Conservation (phyloP, 2,888 invertebrate genomes). For the Stenodera caucasica region DNA sequence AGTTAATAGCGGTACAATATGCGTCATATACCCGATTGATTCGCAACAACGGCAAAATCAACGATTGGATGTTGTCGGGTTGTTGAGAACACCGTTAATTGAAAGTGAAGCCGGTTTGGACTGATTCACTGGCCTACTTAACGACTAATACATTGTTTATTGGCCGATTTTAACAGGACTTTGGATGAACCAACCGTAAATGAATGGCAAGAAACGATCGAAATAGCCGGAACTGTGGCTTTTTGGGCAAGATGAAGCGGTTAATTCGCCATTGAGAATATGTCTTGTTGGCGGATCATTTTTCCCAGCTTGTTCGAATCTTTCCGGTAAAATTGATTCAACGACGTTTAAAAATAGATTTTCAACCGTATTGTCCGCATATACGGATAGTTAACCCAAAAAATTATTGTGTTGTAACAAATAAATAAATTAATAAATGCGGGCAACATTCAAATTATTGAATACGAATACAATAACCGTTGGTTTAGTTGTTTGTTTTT, state of each 20-base stretch:
- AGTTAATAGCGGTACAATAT: not conserved
- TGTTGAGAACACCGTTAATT: conserved; percentile 45
- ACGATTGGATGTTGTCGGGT: conserved; percentile 8
- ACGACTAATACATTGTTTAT: conserved; percentile 29
- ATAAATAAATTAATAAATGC: conserved; percentile 31
- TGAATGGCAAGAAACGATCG: not conserved
- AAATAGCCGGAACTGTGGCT: not conserved
- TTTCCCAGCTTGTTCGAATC: too few species aligned
- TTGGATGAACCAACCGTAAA: conserved; percentile 7
- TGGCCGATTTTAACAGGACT: conserved; percentile 9
- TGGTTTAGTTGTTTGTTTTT: not conserved
- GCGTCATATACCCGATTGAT: not conserved
- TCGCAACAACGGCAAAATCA: not conserved
- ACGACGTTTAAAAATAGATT: too few species aligned
- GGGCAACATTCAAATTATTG: conserved; percentile 21
- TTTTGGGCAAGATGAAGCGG: too few species aligned
- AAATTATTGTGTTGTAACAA: conserved; percentile 29
- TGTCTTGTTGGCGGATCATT: too few species aligned
- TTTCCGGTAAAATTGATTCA: too few species aligned
- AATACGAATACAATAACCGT: not conserved
- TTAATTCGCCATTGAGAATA: too few species aligned
- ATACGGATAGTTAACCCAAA: conserved; percentile 29
- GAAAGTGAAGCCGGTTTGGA: conserved; percentile 51
- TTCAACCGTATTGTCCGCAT: not conserved
- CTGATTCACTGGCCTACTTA: conserved; percentile 51